phyloP scores from a whole-genome alignment of 2,888 invertebrate species.

The Callyntrura guangdongensis region DNA sequence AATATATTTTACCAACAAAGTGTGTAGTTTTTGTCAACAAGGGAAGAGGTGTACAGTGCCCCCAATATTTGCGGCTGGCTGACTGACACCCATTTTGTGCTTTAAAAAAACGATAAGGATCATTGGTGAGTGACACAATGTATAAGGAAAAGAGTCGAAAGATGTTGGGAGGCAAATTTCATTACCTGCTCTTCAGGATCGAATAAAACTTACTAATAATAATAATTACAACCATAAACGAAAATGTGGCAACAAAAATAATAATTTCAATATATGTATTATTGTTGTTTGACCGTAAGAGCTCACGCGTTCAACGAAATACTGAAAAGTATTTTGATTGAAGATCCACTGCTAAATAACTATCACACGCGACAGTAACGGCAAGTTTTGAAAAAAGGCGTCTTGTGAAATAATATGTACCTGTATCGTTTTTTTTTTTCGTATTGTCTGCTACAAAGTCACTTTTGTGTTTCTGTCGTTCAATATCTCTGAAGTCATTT shows the following conservation, averaged over 20 bases:
- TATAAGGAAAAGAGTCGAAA: slow-evolving; percentile 40
- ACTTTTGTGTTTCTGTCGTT: no score
- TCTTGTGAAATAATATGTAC: no score
- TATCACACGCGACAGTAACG: no score
- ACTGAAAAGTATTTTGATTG: no score
- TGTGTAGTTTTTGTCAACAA: slow-evolving; percentile 52
- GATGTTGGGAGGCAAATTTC: slow-evolving; percentile 11
- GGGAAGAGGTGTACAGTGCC: slow-evolving; percentile 69
- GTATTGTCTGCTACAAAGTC: no score
- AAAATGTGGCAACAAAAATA: not conserved
- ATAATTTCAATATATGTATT: not conserved
- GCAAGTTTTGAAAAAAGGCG: no score
- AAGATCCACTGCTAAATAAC: no score
- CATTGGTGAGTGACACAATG: slow-evolving; percentile 59
- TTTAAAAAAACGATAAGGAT: slow-evolving; percentile 42
- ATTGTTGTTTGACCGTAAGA: no score
- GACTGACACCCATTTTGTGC: slow-evolving; percentile 72
- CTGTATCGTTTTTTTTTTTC: no score
- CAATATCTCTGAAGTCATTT: no score
- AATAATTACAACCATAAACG: not conserved
- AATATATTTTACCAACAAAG: not conserved
- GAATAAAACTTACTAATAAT: slow-evolving; percentile 22
- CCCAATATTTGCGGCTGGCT: slow-evolving; percentile 71
- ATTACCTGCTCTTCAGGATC: slow-evolving; percentile 44
- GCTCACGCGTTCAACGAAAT: no score